A percentile compares a stretch with the other conserved stretches of the same genome.
phyloP scores from a whole-genome alignment of 2,888 invertebrate species.

The Colostygia pectinataria region DNA sequence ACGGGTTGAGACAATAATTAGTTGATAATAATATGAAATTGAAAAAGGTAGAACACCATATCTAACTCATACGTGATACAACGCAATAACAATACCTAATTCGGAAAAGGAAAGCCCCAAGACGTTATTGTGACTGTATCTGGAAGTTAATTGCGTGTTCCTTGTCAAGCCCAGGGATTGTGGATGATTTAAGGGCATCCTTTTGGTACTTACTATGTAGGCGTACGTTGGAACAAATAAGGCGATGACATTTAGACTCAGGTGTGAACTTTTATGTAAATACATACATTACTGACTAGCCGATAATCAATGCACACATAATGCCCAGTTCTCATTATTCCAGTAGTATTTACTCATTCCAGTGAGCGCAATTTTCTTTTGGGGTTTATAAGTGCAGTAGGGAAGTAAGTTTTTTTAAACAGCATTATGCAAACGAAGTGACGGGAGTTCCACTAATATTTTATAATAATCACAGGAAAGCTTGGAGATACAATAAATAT shows the following conservation, averaged over 20 bases:
- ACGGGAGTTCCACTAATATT: too few species aligned
- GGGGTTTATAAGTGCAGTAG: too few species aligned
- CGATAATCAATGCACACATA: too few species aligned
- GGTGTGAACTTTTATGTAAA: background rate
- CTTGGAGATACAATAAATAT: too few species aligned
- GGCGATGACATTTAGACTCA: background rate
- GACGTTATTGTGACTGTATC: conserved; percentile 51
- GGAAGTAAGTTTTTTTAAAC: too few species aligned
- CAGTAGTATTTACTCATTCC: too few species aligned
- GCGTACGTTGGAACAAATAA: conserved; percentile 1
- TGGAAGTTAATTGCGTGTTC: conserved; percentile 61
- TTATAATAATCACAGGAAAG: too few species aligned
- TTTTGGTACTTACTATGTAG: conserved; percentile 11
- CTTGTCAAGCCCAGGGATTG: conserved; percentile 48
- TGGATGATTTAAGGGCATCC: conserved; percentile 47
- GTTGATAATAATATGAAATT: background rate
- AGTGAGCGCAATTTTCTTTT: too few species aligned
- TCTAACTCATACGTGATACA: background rate
- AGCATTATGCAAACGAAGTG: too few species aligned
- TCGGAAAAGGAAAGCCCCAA: conserved; percentile 34
- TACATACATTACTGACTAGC: too few species aligned
- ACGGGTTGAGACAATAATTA: too few species aligned
- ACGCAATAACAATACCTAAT: conserved; percentile 21
- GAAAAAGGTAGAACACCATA: background rate
- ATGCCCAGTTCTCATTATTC: too few species aligned